Evolutionary conservation across 2,888 invertebrate species (phyloP), one percentile per base, ranked within the genome.

Genomic region (Protophormia terraenovae): DNA sequence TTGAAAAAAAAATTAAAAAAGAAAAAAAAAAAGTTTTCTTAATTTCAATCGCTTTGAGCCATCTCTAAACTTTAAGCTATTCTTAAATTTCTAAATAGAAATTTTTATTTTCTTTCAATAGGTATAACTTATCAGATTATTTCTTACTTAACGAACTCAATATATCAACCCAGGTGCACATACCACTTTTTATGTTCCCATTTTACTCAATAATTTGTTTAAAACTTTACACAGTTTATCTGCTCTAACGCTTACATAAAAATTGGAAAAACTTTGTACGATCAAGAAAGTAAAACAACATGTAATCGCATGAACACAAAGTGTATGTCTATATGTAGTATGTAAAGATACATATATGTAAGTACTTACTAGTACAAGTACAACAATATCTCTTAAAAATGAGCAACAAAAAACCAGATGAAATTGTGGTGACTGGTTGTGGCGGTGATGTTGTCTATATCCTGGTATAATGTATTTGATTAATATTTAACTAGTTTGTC

Each of bases 401-500:
- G 14, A 35, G 35, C 14, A 62, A 35, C 14, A 6, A 35, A 22
- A 38, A 35, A 38, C 4, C n/a, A 32, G 32, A 50, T 32, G 32
- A 55, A 47, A 47, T 55, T 72, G 53, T 55, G 53, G 64, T 16
- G 19, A 41, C n/a, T 72, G 29, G 53, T 41, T 72, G 72, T 66
- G 66, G 35, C 55, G 66, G 66, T 66, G 45, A 66, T 58, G 66
- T 66, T 45, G 45, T 71, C 66, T 73, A 64, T 64, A 73, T 55
- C 45, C 64, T 66, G 45, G 35, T 58, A 16, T 73, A 73, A 80
- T 58, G 19, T 73, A 47, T 79, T 84, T 79, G 75, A 84, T 76
- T 84, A 84, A 79, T 84, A 79, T 79, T 79, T 79, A 76, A 84
- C 75, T 55, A 76, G 62, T 84, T 84, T 84, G 83, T 84, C 83